Conservation (phyloP, 2,888 invertebrate species). For the Lysandra bellargus region DNA sequence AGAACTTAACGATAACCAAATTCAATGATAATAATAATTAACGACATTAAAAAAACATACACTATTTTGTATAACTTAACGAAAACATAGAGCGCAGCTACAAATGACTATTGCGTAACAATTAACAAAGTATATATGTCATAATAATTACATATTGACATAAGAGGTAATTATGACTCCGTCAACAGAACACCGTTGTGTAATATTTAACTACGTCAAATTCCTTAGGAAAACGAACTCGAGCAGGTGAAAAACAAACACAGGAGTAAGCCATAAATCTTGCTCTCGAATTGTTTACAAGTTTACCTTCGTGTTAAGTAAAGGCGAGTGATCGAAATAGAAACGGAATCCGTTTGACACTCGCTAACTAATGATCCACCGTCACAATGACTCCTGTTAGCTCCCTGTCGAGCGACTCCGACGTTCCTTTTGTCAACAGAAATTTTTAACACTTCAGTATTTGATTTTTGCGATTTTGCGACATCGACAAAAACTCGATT, state of each 20-base stretch:
- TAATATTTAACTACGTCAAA: neutral
- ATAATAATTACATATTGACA: neutral
- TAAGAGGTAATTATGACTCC: neutral
- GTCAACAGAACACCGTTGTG: neutral
- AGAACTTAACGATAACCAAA: no score
- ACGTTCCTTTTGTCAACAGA: slow-evolving; percentile 66
- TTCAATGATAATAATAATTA: no score
- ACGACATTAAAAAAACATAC: no score
- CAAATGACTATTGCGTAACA: neutral
- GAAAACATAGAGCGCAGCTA: neutral
- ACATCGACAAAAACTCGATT: slow-evolving; percentile 65
- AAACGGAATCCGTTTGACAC: slow-evolving; percentile 63
- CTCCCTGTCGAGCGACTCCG: slow-evolving; percentile 61
- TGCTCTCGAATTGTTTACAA: slow-evolving; percentile 64
- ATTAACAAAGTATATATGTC: neutral
- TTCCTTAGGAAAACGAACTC: slow-evolving; percentile 42
- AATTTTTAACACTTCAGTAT: slow-evolving; percentile 78
- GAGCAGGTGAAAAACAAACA: slow-evolving; percentile 54
- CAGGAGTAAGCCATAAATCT: slow-evolving; percentile 60
- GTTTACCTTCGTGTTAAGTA: slow-evolving; percentile 66
- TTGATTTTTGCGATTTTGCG: slow-evolving; percentile 75
- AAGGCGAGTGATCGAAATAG: slow-evolving; percentile 61
- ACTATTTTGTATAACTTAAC: no score
- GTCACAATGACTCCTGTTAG: slow-evolving; percentile 58
- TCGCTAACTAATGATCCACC: slow-evolving; percentile 72